Evolutionary conservation across 2,888 invertebrate genomes (phyloP), one percentile per base, ranked within the genome.

Genomic region (Macrosoma leucophasiata): DNA sequence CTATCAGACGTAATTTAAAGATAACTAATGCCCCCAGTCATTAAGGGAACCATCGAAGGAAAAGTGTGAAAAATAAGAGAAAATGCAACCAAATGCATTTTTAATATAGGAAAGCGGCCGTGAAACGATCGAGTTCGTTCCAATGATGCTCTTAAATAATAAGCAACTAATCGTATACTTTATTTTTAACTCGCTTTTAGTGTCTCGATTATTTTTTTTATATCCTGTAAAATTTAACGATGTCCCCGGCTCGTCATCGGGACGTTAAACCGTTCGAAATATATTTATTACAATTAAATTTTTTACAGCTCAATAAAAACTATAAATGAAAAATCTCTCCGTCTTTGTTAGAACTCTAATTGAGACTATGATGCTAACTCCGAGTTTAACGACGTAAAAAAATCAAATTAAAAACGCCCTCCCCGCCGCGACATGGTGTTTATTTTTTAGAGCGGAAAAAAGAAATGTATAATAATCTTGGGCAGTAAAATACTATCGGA

Each of bases 21-120:
- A 82, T 82, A 81, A 79, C 73, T 78, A 82, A 82, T 82, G 82
- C 63, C 42, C 48, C 40, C 41, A 63, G 74, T 76, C 82, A 77
- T 82, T 81, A 82, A 70, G 73, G 66, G 62, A 45, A 48, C 55
- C 51, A 46, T 53, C 56, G 55, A 46, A 43, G 46, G 43, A 48
- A 49, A 55, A 50, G 39, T 37, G 44, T 20, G 38, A 36, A 40
- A 58, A 58, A 59, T 62, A 55, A 52, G 48, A 47, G 49, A 53
- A 62, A 68, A 63, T 68, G 70, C 73, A 74, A 48, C 55, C 65
- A 68, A 74, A 75, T 74, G 78, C 74, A 77, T 73, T 70, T 74
- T 73, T 73, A 65, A 76, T 72, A 66, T 58, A 50, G 49, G 38
- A 39, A 43, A 31, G 22, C 36, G 36, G 31, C 31, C 31, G 18